These are phyloP conservation scores for Xenopus petersii DNA, from an alignment of 2,797 vertebrate species.

Conservation along the genomic window DNA sequence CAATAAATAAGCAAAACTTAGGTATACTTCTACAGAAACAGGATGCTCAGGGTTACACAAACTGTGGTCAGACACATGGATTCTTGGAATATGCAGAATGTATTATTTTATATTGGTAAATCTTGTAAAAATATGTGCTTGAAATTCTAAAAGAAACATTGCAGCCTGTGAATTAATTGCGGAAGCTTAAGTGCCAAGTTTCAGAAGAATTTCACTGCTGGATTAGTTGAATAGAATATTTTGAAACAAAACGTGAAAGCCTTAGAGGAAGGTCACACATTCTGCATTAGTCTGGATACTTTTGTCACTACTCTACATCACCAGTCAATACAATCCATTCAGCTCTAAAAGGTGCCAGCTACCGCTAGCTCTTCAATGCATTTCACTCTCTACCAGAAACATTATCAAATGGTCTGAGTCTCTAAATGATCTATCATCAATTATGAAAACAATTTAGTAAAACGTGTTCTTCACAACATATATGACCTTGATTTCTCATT, in stretches of 20 bases:
- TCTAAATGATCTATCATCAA: slow-evolving; percentile 25
- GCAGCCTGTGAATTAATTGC: slow-evolving; percentile 1
- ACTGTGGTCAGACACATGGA: too few relatives aligned
- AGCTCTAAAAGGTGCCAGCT: slow-evolving; percentile 39
- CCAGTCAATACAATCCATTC: slow-evolving; percentile 29
- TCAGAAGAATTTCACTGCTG: slow-evolving; percentile 3
- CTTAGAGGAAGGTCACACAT: slow-evolving; percentile 21
- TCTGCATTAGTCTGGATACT: slow-evolving; percentile 40
- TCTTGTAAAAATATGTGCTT: background rate
- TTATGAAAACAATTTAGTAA: slow-evolving; percentile 39
- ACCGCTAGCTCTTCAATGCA: slow-evolving; percentile 16
- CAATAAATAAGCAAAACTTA: too few relatives aligned
- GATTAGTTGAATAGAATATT: slow-evolving; percentile 19
- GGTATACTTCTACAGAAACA: too few relatives aligned
- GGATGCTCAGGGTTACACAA: too few relatives aligned
- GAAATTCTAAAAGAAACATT: background rate
- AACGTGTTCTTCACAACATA: slow-evolving; percentile 21
- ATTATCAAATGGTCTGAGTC: slow-evolving; percentile 18
- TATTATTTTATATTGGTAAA: too few relatives aligned
- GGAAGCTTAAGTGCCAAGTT: slow-evolving; percentile 18
- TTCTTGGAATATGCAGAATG: too few relatives aligned
- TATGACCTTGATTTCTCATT: slow-evolving; percentile 25
- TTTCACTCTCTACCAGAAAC: slow-evolving; percentile 11
- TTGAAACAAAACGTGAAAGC: slow-evolving; percentile 29
- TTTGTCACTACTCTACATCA: slow-evolving; percentile 25